Evolutionary conservation across 2,113 vertebrate genomes (phyloP).

Genomic region (Trochalopteron elliotii): DNA sequence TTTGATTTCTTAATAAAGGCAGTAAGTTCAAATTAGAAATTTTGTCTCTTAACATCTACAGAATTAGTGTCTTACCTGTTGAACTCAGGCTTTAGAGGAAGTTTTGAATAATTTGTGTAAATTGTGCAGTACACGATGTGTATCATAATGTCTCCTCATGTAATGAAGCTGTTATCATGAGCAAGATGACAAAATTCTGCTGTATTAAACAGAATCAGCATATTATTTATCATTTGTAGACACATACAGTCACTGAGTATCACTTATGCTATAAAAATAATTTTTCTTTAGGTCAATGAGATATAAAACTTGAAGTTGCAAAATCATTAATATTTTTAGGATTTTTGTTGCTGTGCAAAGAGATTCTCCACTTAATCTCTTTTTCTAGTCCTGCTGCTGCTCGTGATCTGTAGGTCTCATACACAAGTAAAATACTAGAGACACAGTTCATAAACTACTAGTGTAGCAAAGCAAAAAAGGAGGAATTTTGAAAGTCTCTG

Average conservation of each 20-base stretch:
- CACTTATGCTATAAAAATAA: not conserved
- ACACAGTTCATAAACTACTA: not conserved
- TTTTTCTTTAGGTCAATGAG: not conserved
- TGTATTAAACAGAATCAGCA: not conserved
- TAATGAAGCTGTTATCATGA: not conserved
- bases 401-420: not conserved
- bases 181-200: not conserved
- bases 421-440: not conserved
- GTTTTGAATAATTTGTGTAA: not conserved
- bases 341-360: not conserved
- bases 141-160: not conserved
- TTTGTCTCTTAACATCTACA: not conserved
- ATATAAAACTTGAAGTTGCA: not conserved
- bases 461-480: not conserved
- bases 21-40: not conserved
- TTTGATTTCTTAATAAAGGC: not conserved
- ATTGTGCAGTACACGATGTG: not conserved
- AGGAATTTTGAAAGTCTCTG: not conserved
- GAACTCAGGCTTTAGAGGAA: not conserved
- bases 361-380: not conserved
- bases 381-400: not conserved
- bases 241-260: not conserved
- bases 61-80: not conserved
- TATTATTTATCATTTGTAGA: not conserved
- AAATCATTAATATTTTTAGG: not conserved